These are phyloP conservation scores for Pegoplata infirma DNA, from an alignment of 2,888 invertebrate genomes.

Conservation along the genomic window DNA sequence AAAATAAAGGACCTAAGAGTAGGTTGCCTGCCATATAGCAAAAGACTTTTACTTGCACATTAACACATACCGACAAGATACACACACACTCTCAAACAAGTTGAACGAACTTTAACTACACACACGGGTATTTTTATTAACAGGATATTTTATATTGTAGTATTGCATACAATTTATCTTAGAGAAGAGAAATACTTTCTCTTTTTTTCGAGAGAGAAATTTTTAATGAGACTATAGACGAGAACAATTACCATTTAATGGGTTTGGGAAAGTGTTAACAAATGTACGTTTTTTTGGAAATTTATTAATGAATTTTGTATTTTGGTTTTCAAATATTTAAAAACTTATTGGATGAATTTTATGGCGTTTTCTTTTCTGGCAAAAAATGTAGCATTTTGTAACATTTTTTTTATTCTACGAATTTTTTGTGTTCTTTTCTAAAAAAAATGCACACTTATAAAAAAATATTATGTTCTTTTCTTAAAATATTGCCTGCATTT, in stretches of 20 bases:
- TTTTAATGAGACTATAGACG: background rate
- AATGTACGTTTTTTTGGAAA: background rate
- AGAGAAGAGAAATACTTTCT: background rate
- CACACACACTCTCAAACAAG: conserved; percentile 20
- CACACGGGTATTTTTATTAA: conserved; percentile 27
- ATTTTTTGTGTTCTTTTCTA: too few relatives aligned
- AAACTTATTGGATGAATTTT: too few relatives aligned
- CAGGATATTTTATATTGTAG: conserved; percentile 4
- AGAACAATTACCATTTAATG: background rate
- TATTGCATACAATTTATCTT: background rate
- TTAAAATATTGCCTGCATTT: too few relatives aligned
- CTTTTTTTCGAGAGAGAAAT: background rate
- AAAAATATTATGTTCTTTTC: too few relatives aligned
- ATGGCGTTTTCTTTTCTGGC: too few relatives aligned
- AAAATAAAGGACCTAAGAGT: conserved; percentile 2
- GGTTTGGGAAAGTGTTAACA: background rate
- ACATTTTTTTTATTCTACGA: too few relatives aligned
- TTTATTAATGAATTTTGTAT: too few relatives aligned
- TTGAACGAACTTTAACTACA: conserved; percentile 60
- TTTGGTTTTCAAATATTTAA: too few relatives aligned
- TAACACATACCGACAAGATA: background rate
- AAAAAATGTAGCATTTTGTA: too few relatives aligned
- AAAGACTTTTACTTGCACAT: conserved; percentile 51
- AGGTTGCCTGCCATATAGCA: background rate
- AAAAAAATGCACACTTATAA: too few relatives aligned